Base-by-base conservation (phyloP, 2,113 vertebrate genomes). In the Petroica traversi region DNA sequence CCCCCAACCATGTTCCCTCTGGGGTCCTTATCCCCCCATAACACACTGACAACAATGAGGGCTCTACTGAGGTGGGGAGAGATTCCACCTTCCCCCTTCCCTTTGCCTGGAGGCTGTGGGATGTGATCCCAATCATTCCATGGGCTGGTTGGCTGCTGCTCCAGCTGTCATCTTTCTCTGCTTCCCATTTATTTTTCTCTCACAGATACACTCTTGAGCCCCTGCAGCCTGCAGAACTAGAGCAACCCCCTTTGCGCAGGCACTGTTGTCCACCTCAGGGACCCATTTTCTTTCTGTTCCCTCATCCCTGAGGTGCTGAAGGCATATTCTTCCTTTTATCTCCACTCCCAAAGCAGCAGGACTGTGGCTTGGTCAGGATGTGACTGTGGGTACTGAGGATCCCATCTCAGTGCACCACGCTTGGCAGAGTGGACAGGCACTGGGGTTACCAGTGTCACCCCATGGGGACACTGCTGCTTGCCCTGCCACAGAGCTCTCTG, bases 211-310 rank as follows among this genome's bases (percentile, higher is more conserved):
- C 8, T 43, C 8, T 26, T 2, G 4, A 66, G 23, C 26, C 57
- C 13, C 31, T 51, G 29, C 33, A 0, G 0, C 48, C 7, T 23
- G 18, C 28, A 23, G 45, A 59, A n/a, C 34, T 0, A 0, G 38
- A 18, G 4, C 59, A 48, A 20, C 3, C 34, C 25, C 4, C 67
- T 67, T 55, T 62, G 10, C 24, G 25, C n/a, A 31, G 59, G 29
- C 25, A 11, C 55, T 7, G 19, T 24, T 43, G 34, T 28, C 66
- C 48, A 62, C 49, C 55, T 49, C n/a, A 12, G 41, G 20, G 23
- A 41, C 40, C 18, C 13, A 5, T 83, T 61, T 55, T n/a, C 46
- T 40, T 54, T 26, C 36, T 8, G 23, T 40, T 78, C 14, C 22
- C 31, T 59, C 31, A 9, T 41, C 16, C 40, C 38, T 52, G 13